Evolutionary conservation across 2,113 vertebrate genomes (phyloP), one percentile per base, ranked within the genome.

Genomic region (Crotalus tigris): DNA sequence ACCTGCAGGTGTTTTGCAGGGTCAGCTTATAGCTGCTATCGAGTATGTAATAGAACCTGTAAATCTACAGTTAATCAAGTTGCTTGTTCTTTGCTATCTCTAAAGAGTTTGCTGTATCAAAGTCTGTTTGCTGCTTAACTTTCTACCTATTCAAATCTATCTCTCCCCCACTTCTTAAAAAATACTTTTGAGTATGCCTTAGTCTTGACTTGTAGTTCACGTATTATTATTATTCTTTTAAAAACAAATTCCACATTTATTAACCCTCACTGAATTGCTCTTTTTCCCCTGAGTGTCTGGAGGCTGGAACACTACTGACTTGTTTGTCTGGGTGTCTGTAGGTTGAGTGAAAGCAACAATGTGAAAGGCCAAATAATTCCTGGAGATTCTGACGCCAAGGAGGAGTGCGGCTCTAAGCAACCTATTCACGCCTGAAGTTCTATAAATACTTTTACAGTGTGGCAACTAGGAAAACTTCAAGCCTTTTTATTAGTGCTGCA

Each of bases 401-500:
- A 96, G 96, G 95, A 97, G 96, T 95, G 96, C 91, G 93, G 94
- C 96, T 97, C 93, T 97, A 95, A 96, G 96, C 94, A 0, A 95
- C 94, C 96, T 96, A 97, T 97, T 97, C 95, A 97, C 95, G 53
- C 96, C 96, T 96, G 96, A 90, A 94, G 97, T 97, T 98, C 97
- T 98, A 98, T 98, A 98, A 98, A 98, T 98, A 98, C 97, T 98
- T 92, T 98, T 98, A 98, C 97, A 98, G 98, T 98, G 98, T 98
- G 97, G 97, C 97, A 96, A 81, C 97, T 96, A 97, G 97, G 97
- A 98, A 98, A 98, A 97, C 97, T 98, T 98, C 97, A 97, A 97
- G 97, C 93, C 91, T 97, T 97, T 97, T 98, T 97, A 97, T 97
- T 98, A 97, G 96, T 93, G 95, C 97, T 97, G 96, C 97, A 98